Conservation (phyloP, 2,113 vertebrate genomes). For the Ctenodactylus gundi region DNA sequence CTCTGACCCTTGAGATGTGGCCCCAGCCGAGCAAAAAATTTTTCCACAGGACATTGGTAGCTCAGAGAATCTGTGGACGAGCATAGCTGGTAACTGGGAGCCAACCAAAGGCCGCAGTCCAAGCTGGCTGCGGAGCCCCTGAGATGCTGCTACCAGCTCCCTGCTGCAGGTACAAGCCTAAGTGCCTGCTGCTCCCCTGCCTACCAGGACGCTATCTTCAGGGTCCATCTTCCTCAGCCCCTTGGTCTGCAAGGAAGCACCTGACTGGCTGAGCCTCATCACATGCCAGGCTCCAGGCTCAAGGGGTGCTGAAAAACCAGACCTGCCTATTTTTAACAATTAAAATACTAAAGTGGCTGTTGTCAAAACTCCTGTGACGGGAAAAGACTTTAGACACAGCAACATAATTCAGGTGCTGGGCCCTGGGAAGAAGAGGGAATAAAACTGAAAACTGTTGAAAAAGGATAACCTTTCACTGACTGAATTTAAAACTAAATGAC, state of each 20-base stretch:
- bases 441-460: fast-evolving
- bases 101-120: neutral
- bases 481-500: neutral
- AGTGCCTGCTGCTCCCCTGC: neutral
- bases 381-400: neutral
- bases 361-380: neutral
- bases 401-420: neutral
- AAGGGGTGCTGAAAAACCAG: neutral
- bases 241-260: no score
- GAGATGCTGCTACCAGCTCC: neutral
- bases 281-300: neutral
- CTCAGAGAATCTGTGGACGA: neutral
- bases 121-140: fast-evolving
- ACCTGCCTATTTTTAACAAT: neutral
- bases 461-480: neutral
- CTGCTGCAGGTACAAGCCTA: neutral
- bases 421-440: no score
- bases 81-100: neutral
- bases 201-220: neutral
- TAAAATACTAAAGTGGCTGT: fast-evolving
- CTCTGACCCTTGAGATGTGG: no score
- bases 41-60: neutral
- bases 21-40: neutral
- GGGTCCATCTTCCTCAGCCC: neutral
- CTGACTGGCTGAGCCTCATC: neutral